Base-by-base conservation (phyloP, 2,113 vertebrate genomes). In the Heterotis niloticus region DNA sequence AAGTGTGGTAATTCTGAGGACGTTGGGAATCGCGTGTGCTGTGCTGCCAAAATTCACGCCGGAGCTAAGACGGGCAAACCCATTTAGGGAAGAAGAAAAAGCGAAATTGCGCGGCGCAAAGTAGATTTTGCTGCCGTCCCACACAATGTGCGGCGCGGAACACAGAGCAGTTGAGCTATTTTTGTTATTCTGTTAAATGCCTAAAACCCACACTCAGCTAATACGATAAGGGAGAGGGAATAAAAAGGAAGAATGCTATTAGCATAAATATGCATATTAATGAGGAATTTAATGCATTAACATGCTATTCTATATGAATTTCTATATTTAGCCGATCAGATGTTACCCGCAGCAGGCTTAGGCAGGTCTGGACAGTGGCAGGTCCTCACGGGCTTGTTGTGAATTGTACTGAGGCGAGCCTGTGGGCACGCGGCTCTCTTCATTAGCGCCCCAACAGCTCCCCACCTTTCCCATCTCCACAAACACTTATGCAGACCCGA, bases 181-280 rank as follows among this genome's bases (percentile, higher is more conserved):
- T 75, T 75, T 44, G 5, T 72, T 52, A 28, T 52, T 44, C 28
- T 4, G 28, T 44, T 44, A 26, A 75, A 64, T 0, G 26, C 34
- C 9, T 17, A 60, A 73, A 60, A 28, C 7, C 18, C 59, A 29
- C 26, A 20, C 28, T 51, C 57, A 62, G n/a, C 24, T n/a, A 44
- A 71, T 62, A 72, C 51, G 54, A 34, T 34, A 17, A 60, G 64
- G 23, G 60, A 64, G 12, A 29, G 20, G 14, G 20, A 51, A 34
- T 28, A 70, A 23, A 52, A 73, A 56, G 13, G n/a, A 69, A 18
- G 59, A 10, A 76, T 64, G 18, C 18, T 57, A 68, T 29, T 78
- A 68, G 65, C 76, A 78, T 78, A 16, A 24, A 78, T 78, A 28
- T 44, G 54, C 76, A 78, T 78, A 57, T 67, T 78, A 68, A 78